phyloP scores from a whole-genome alignment of 1,140 invertebrate genomes.

The Neelides sp. region DNA sequence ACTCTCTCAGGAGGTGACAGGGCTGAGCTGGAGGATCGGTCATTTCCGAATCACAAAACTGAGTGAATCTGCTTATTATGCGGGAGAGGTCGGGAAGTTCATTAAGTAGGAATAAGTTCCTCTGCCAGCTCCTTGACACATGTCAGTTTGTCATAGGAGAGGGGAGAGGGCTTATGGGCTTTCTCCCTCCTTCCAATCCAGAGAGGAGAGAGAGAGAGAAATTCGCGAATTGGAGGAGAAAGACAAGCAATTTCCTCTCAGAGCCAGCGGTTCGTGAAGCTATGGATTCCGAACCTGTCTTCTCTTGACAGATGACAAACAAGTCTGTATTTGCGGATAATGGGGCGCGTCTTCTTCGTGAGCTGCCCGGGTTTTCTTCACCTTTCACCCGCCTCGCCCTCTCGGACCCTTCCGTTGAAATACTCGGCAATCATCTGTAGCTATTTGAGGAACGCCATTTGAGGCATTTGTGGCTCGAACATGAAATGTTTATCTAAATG shows the following conservation, averaged over 20 bases:
- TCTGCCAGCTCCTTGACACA: conserved; percentile 21
- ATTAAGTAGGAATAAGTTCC: conserved; percentile 1
- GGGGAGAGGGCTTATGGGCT: too few species aligned
- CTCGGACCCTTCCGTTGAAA: too few species aligned
- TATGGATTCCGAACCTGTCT: conserved; percentile 23
- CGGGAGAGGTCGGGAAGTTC: neutral
- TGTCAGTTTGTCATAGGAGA: conserved; percentile 22
- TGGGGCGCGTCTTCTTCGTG: conserved; percentile 7
- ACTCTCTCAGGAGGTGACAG: too few species aligned
- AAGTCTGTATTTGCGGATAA: conserved; percentile 23
- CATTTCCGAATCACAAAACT: too few species aligned
- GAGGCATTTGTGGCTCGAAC: too few species aligned
- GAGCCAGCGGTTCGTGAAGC: conserved; percentile 27
- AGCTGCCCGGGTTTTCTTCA: conserved; percentile 5
- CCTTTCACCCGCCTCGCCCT: neutral
- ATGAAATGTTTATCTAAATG: too few species aligned
- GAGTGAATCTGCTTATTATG: too few species aligned
- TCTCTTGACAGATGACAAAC: conserved; percentile 29
- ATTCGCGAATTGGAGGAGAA: conserved; percentile 22
- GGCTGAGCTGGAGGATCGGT: too few species aligned
- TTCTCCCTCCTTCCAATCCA: too few species aligned
- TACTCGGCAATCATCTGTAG: too few species aligned
- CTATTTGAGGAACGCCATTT: too few species aligned
- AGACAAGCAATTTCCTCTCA: conserved; percentile 30
- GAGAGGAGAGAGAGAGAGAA: conserved; percentile 9